phyloP scores from a whole-genome alignment of 2,888 invertebrate species.

The Athripsodes cinereus region DNA sequence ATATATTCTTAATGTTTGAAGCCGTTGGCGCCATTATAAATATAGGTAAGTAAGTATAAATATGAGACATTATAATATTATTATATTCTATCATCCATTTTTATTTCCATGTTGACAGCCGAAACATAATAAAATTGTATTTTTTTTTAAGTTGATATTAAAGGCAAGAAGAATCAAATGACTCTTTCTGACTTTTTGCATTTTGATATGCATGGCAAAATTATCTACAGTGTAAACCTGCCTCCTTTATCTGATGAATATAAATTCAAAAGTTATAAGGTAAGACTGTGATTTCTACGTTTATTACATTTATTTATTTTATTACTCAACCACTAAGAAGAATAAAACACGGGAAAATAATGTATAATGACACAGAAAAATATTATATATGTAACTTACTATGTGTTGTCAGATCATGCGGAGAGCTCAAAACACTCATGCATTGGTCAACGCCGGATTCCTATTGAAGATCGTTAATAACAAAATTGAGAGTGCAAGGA shows the following conservation, averaged over 20 bases:
- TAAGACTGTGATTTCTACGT: neutral
- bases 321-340: too few species aligned
- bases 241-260: conserved; percentile 39
- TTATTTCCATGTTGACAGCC: too few species aligned
- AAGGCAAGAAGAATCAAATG: neutral
- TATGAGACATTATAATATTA: neutral
- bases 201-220: conserved; percentile 38
- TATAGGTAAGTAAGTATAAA: conserved; percentile 36
- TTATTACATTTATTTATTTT: too few species aligned
- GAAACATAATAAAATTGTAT: neutral
- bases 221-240: conserved; percentile 44
- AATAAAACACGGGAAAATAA: too few species aligned
- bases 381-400: neutral
- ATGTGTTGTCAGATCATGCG: conserved; percentile 59
- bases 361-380: neutral
- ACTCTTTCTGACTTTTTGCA: conserved; percentile 39
- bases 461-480: conserved; percentile 50
- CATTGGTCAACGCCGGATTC: conserved; percentile 72
- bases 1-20: conserved; percentile 59
- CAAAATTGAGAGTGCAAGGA: conserved; percentile 41
- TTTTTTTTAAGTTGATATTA: neutral
- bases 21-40: conserved; percentile 54
- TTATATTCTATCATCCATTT: too few species aligned
- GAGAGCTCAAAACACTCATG: conserved; percentile 69
- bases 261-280: conserved; percentile 32